Base-by-base conservation (phyloP, 2,797 vertebrate genomes). In the Phalloptychus januarius region DNA sequence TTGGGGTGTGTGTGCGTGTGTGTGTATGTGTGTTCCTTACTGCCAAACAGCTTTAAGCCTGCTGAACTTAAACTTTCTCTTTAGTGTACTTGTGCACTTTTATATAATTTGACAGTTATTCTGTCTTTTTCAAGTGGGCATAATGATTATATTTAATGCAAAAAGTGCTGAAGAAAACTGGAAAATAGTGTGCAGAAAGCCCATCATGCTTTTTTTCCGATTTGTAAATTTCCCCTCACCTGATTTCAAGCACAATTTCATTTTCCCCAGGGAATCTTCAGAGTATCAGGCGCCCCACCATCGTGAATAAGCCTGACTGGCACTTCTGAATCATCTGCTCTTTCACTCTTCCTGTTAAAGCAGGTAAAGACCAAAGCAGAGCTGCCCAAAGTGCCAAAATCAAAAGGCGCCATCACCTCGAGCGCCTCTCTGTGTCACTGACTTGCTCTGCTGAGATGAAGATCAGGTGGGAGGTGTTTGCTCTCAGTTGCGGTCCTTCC, bases 381-480 rank as follows among this genome's bases (percentile, higher is more conserved):
- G 52, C 36, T 75, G 78, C 78, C 73, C 74, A 79, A 78, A 42
- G 81, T 84, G 70, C 38, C 46, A 77, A 38, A 83, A 54, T 83
- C 52, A 85, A 74, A 72, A 72, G 71, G 25, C 79, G 44, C 16
- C 52, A 56, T 69, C 79, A 71, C 61, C 48, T 70, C 2, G 0
- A 74, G 36, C 33, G 69, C 61, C 65, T 80, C 42, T 73, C 46
- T 76, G 79, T 52, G 80, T 50, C 50, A 71, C 46, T 48, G 72
- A 82, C 74, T 31, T 18, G 69, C 23, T 8, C 63, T 80, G 83
- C 84, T 80, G 84, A 86, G 78, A 87, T 85, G 78, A 71, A 72
- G 78, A 88, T 89, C 80, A 90, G 89, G 95, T 94, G 94, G 95
- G 95, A 94, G 95, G 96, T 86, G 94, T 94, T 92, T 87, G 82